Percentiles rank a stretch among this genome's conserved stretches.
Conservation (phyloP, 2,888 invertebrate species). For the Eulithis prunata region DNA sequence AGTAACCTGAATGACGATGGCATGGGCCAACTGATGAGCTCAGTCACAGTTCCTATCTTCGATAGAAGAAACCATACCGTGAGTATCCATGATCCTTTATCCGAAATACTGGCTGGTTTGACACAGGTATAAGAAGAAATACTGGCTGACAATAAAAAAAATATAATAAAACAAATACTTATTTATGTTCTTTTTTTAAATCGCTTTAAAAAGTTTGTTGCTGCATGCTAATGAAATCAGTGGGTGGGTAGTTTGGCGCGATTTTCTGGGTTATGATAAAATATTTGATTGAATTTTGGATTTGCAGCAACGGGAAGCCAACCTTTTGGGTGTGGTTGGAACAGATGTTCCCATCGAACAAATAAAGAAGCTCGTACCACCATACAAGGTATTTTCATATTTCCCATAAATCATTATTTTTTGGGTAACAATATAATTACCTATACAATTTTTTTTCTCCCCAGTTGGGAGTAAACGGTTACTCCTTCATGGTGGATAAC, state of each 20-base stretch:
- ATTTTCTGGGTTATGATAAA: not conserved
- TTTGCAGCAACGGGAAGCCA: conserved; percentile 92
- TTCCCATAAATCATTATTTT: not conserved
- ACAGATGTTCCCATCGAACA: conserved; percentile 98
- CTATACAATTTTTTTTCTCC: conserved; percentile 23
- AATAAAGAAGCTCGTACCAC: conserved; percentile 96
- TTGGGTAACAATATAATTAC: not conserved
- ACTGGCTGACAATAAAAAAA: not conserved
- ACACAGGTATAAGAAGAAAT: not conserved
- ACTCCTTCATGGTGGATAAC: conserved; percentile 98
- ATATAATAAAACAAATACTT: too few species aligned
- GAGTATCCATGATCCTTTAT: conserved; percentile 41
- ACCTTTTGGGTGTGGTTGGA: conserved; percentile 97
- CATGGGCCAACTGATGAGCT: conserved; percentile 94
- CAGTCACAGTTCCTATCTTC: conserved; percentile 97
- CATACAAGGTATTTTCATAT: conserved; percentile 86
- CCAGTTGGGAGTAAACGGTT: conserved; percentile 97
- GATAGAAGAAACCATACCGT: conserved; percentile 96
- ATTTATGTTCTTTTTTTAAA: not conserved
- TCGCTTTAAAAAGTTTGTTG: not conserved
- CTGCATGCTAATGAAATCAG: not conserved
- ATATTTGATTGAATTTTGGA: not conserved
- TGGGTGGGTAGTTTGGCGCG: not conserved
- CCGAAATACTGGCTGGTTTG: conserved; percentile 2
- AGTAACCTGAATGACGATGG: conserved; percentile 87